These are phyloP conservation scores for Grammomys surdaster DNA, from an alignment of 2,113 vertebrate genomes.

Conservation along the genomic window DNA sequence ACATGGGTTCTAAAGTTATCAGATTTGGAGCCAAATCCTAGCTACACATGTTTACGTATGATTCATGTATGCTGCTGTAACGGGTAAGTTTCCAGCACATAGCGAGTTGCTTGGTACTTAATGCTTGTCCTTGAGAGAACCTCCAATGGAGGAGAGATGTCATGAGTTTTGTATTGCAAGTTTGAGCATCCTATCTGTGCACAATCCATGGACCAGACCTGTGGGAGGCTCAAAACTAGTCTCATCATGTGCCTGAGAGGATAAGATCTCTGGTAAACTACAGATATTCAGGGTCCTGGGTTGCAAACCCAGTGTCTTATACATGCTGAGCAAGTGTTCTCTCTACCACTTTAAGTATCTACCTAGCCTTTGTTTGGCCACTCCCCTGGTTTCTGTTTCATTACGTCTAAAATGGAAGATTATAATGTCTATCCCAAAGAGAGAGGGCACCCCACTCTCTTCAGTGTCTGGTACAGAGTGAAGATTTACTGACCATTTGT, in stretches of 20 bases:
- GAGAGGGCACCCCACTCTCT: too few species aligned
- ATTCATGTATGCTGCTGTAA: rapidly evolving
- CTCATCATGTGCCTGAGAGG: not conserved
- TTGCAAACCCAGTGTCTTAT: not conserved
- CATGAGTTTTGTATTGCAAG: not conserved
- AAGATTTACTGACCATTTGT: not conserved
- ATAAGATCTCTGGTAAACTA: not conserved
- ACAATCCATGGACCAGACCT: too few species aligned
- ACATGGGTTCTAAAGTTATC: not conserved
- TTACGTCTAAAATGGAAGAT: not conserved
- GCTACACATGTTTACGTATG: rapidly evolving
- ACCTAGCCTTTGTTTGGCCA: not conserved
- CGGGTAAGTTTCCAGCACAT: not conserved
- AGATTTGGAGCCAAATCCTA: not conserved
- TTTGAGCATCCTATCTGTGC: not conserved
- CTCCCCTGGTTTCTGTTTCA: not conserved
- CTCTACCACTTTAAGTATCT: not conserved
- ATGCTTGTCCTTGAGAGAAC: not conserved
- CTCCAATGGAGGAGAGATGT: not conserved
- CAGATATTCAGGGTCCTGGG: not conserved
- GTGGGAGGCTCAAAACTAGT: not conserved
- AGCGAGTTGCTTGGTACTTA: not conserved
- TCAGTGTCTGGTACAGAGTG: not conserved
- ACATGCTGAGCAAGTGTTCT: not conserved
- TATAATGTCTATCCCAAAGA: not conserved